A percentile compares a stretch with the other conserved stretches of the same genome.
phyloP scores from a whole-genome alignment of 2,888 invertebrate species.

The Lomographa bimaculata region DNA sequence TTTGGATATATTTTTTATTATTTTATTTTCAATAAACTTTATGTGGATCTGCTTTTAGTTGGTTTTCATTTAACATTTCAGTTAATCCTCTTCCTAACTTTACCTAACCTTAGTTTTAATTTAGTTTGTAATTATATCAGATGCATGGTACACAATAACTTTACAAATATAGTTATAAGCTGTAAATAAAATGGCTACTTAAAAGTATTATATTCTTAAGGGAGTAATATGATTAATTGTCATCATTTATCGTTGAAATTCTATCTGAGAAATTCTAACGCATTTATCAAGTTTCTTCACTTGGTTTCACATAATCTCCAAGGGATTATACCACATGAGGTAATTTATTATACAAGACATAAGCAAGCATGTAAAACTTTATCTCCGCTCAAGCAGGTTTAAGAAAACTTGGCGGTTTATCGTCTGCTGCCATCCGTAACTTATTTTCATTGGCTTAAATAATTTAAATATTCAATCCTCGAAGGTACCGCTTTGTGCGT shows the following conservation, averaged over 20 bases:
- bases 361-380: conserved; percentile 22
- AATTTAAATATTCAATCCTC: conserved; percentile 15
- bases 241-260: too few species aligned
- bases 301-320: conserved; percentile 22
- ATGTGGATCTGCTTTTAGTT: conserved; percentile 57
- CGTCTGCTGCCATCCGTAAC: conserved; percentile 1
- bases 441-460: conserved; percentile 10
- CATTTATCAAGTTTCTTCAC: conserved; percentile 19
- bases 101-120: too few species aligned
- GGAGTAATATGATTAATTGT: too few species aligned
- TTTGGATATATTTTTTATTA: conserved; percentile 63
- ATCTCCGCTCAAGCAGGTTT: conserved; percentile 2
- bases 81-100: too few species aligned
- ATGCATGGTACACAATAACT: too few species aligned
- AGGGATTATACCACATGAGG: conserved; percentile 24
- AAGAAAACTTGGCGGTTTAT: conserved; percentile 11
- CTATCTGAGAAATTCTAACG: too few species aligned
- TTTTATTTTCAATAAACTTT: conserved; percentile 67
- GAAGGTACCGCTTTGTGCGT: conserved; percentile 5
- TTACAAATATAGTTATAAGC: too few species aligned
- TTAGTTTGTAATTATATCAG: too few species aligned
- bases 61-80: conserved; percentile 36
- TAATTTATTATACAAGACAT: conserved; percentile 27
- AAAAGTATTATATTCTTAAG: too few species aligned
- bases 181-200: too few species aligned